Conservation (phyloP, 2,113 vertebrate genomes). For the Lanius ludovicianus region DNA sequence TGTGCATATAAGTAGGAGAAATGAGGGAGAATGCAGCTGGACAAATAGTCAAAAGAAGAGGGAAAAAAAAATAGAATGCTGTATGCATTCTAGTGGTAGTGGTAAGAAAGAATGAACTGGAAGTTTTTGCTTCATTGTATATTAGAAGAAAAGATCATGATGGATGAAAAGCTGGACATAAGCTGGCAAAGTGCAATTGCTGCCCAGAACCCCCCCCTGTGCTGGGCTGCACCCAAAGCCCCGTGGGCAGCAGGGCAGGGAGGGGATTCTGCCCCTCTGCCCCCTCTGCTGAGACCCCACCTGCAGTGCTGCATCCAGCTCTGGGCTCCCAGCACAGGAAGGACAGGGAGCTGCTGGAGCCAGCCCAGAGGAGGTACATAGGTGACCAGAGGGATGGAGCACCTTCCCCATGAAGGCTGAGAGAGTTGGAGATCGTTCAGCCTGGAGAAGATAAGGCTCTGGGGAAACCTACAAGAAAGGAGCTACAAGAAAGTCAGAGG, state of each 20-base stretch:
- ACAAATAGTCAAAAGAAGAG: background rate
- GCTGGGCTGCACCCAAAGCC: background rate
- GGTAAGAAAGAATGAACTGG: background rate
- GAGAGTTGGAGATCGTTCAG: background rate
- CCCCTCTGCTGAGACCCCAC: background rate
- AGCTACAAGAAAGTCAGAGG: background rate
- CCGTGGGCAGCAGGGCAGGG: background rate
- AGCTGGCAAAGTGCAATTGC: background rate
- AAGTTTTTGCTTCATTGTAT: background rate
- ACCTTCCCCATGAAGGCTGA: fast-evolving
- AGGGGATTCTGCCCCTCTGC: background rate
- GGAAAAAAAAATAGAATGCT: fast-evolving
- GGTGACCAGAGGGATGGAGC: background rate
- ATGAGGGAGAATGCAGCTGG: background rate
- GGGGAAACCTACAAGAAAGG: background rate
- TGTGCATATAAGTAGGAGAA: background rate
- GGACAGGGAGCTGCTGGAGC: background rate
- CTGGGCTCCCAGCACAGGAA: background rate
- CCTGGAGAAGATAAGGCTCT: background rate
- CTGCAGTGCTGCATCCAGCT: background rate
- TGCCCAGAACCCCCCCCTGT: fast-evolving
- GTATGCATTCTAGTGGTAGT: background rate
- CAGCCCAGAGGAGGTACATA: background rate
- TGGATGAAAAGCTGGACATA: background rate
- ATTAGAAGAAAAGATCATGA: background rate